Percentiles rank a stretch among this genome's conserved stretches.
Conservation (phyloP, 2,797 vertebrate species). For the Kryptolebias ocellatus region DNA sequence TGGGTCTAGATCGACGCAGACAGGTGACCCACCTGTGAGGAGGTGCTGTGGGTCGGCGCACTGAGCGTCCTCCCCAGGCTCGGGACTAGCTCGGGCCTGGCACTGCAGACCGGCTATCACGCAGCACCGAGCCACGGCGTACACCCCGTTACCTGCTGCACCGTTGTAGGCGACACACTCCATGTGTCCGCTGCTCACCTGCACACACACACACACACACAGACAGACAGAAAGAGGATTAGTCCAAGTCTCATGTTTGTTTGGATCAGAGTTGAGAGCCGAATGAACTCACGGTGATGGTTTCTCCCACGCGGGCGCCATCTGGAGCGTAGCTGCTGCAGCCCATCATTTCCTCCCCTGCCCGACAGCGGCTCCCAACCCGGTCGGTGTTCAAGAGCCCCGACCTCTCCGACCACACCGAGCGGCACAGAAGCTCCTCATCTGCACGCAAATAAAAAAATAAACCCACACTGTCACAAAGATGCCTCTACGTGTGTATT, state of each 20-base stretch:
- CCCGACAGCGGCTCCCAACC: constrained; percentile 72
- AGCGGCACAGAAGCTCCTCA: constrained; percentile 84
- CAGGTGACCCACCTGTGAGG: constrained; percentile 81
- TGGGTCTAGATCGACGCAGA: too few relatives aligned
- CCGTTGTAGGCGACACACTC: constrained; percentile 82
- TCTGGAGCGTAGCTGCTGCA: constrained; percentile 85
- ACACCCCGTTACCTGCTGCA: constrained; percentile 76
- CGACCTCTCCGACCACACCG: constrained; percentile 87
- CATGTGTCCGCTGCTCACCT: constrained; percentile 76
- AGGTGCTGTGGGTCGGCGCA: constrained; percentile 74
- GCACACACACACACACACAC: constrained; percentile 1
- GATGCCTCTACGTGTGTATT: background rate
- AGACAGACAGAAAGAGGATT: background rate
- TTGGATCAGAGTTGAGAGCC: background rate
- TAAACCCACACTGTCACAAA: background rate
- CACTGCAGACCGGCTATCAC: constrained; percentile 76
- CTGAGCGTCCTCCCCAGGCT: constrained; percentile 52
- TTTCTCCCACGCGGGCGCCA: constrained; percentile 77
- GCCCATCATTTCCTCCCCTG: constrained; percentile 87
- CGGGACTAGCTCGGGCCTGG: constrained; percentile 51
- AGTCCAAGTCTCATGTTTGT: background rate
- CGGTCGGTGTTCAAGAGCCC: constrained; percentile 50
- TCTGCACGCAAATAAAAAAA: constrained; percentile 62
- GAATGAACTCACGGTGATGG: constrained; percentile 76
- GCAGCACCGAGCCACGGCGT: constrained; percentile 88